These are phyloP conservation scores for Salvelinus alpinus DNA, from an alignment of 2,113 vertebrate species.

Conservation along the genomic window DNA sequence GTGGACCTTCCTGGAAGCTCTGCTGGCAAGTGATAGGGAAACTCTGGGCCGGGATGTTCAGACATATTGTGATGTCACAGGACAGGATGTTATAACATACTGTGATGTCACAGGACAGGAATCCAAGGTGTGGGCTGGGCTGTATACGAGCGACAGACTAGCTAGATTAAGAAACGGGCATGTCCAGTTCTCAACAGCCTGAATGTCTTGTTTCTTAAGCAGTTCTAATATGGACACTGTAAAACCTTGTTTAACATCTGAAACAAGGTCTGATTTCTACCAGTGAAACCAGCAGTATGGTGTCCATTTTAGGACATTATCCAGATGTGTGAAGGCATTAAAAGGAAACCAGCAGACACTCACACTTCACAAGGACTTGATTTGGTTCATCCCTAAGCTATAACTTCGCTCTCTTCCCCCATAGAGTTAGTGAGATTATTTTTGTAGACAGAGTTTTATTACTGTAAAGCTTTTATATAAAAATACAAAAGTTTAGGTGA, in stretches of 20 bases:
- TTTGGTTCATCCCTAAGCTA: not conserved
- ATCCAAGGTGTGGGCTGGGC: constrained; percentile 4
- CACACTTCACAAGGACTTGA: not conserved
- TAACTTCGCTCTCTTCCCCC: constrained; percentile 12
- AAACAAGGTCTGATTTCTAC: no score
- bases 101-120: not conserved
- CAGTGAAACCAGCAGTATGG: no score
- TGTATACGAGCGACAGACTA: constrained; percentile 1
- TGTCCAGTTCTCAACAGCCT: not conserved
- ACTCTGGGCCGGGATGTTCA: constrained; percentile 12
- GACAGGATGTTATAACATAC: not conserved
- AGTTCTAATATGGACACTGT: not conserved
- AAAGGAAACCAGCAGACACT: no score
- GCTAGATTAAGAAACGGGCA: constrained; percentile 13
- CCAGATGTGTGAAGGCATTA: no score
- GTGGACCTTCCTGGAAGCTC: not conserved
- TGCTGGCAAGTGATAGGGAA: not conserved
- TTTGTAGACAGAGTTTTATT: constrained; percentile 78
- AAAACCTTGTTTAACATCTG: no score
- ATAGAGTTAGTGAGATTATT: constrained; percentile 73
- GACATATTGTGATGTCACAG: constrained; percentile 26
- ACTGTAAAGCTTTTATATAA: constrained; percentile 81
- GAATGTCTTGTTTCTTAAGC: not conserved
- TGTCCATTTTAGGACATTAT: no score
- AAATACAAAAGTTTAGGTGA: constrained; percentile 65